Base-by-base conservation (phyloP, 2,113 vertebrate genomes). In the Tyrannus savana region DNA sequence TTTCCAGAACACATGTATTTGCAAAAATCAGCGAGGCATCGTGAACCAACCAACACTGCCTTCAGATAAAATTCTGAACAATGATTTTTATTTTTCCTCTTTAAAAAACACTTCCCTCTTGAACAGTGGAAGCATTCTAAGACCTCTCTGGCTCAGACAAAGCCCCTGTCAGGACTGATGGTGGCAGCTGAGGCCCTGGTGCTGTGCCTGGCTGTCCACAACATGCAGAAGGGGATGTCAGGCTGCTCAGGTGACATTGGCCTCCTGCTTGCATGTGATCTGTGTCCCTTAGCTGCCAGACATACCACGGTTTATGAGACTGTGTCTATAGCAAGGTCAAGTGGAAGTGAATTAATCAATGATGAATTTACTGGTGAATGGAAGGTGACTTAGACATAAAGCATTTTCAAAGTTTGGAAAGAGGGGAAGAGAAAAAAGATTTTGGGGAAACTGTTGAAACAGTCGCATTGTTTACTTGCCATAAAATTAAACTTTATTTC, bases 241-340 rank as follows among this genome's bases (percentile, higher is more conserved):
- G 68, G 64, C 60, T 84, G 87, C 64, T 87, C 80, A 63, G 73
- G 69, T 78, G 93, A 71, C 76, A 55, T 5, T 3, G 5, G 42
- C 14, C 15, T 92, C 76, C 72, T 2, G 21, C 73, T 55, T 39
- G 47, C 62, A 37, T 73, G 74, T 79, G 92, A 55, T 59, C 67
- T 31, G n/a, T 79, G 90, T 46, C 74, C 74, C 53, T 37, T 53
- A 46, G 85, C 80, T 80, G 85, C 82, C 96, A 94, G 84, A 52
- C 90, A 67, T 24, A 44, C 64, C 89, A 83, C 82, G 46, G 37
- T 27, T 52, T 15, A 23, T 17, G 62, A 49, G 84, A 52, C 69
- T 82, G 49, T 52, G 52, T 83, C 85, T 80, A 3, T 0, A 37
- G 37, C 75, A 95, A 91, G 88, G 86, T 58, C 63, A 73, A 35